Percentiles rank a stretch among this genome's conserved stretches.
These are phyloP conservation scores for Oriolus oriolus DNA, from an alignment of 2,113 vertebrate genomes.

Conservation along the genomic window DNA sequence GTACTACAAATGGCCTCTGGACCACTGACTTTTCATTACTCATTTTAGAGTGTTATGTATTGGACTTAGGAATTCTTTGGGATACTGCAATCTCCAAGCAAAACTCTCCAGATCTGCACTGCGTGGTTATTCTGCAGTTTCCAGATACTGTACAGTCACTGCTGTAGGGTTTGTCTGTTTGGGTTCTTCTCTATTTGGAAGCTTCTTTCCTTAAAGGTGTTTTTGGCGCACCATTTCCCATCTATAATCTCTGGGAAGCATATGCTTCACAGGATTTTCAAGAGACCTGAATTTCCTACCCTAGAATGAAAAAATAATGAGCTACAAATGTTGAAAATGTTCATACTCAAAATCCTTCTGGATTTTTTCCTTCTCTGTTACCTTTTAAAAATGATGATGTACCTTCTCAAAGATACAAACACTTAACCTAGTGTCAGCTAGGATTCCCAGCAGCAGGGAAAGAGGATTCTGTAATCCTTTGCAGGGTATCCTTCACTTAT, in stretches of 20 bases:
- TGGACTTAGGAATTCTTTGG: neutral
- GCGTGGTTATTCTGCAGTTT: neutral
- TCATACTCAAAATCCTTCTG: neutral
- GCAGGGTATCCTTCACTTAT: neutral
- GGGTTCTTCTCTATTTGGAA: neutral
- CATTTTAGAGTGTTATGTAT: neutral
- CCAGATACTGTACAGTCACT: neutral
- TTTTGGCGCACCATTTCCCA: neutral
- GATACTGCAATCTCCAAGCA: neutral
- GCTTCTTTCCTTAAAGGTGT: neutral
- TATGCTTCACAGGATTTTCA: neutral
- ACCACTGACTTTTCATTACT: neutral
- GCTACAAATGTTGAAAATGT: neutral
- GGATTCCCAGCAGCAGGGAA: neutral
- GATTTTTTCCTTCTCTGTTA: neutral
- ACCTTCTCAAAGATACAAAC: neutral
- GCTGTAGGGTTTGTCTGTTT: neutral
- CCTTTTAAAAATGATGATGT: neutral
- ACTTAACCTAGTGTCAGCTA: neutral
- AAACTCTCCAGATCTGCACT: neutral
- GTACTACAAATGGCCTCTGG: neutral
- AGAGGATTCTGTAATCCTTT: neutral
- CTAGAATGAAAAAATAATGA: neutral
- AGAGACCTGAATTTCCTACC: neutral
- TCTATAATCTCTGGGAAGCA: neutral